Evolutionary conservation across 1,140 invertebrate species (phyloP).

Genomic region (Pseudachorutes palmiensis): DNA sequence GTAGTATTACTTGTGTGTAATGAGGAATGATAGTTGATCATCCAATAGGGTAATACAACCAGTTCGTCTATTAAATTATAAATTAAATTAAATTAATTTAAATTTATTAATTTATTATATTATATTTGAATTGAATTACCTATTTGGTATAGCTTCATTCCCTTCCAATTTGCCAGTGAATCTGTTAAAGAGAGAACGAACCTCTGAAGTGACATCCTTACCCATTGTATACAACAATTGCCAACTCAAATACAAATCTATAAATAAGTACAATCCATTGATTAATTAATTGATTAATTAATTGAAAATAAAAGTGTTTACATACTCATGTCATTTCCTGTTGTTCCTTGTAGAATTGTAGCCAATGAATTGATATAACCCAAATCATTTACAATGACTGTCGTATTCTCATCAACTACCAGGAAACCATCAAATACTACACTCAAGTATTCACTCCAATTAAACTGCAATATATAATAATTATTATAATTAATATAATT

Average conservation of each 20-base stretch:
- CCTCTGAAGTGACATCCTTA: slow-evolving; percentile 32
- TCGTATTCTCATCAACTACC: slow-evolving; percentile 20
- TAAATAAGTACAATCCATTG: not conserved
- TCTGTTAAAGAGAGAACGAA: slow-evolving; percentile 24
- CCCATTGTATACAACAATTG: slow-evolving; percentile 34
- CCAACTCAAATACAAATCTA: slow-evolving; percentile 36
- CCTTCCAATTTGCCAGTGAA: slow-evolving; percentile 30
- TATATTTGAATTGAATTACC: slow-evolving; percentile 19
- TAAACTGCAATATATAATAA: slow-evolving; percentile 25
- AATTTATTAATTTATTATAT: not conserved
- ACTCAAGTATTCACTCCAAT: slow-evolving; percentile 35
- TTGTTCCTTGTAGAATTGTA: slow-evolving; percentile 14
- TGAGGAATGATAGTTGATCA: slow-evolving; percentile 28
- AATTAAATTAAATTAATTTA: slow-evolving; percentile 13
- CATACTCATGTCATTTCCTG: slow-evolving; percentile 22
- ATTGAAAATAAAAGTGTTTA: slow-evolving; percentile 8
- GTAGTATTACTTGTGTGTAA: slow-evolving; percentile 26
- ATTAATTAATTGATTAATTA: not conserved
- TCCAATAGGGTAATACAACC: slow-evolving; percentile 34
- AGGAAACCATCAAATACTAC: slow-evolving; percentile 28
- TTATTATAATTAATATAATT: too few relatives aligned
- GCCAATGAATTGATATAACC: slow-evolving; percentile 26
- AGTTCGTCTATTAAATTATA: slow-evolving; percentile 29
- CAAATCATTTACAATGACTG: slow-evolving; percentile 32
- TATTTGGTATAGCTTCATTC: slow-evolving; percentile 30